Evolutionary conservation across 2,888 invertebrate species (phyloP), one percentile per base, ranked within the genome.

Genomic region (Baccha elongata): DNA sequence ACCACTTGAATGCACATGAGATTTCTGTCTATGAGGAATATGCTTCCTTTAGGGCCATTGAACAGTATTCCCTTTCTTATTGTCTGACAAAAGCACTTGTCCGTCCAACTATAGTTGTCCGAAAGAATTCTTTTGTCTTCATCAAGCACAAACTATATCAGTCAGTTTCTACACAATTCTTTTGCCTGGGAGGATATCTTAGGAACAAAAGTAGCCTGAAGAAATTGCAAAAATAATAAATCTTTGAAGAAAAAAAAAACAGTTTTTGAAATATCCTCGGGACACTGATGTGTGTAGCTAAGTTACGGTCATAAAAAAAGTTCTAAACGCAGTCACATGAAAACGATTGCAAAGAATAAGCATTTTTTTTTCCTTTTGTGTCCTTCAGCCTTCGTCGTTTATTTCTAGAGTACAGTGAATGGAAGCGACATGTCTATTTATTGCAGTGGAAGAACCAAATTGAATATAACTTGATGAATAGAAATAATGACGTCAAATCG

Each of bases 401-500:
- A 23, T 35, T 53, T 44, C 3, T 40, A 3, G 5, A 26, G 46
- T 42, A 8, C 21, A 42, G 32, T 74, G 58, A 74, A 62, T 68
- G 62, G 29, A 29, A 35, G 53, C 48, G 68, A 73, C 55, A 79
- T 68, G 17, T 55, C 67, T 68, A 73, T 79, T 73, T 73, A 68
- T 35, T 52, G 53, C 52, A 60, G 23, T 53, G 48, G 42, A 62
- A 48, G 53, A 5, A 62, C 29, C 40, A 79, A 79, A 78, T 73
- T 78, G 65, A 78, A 78, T 78, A 73, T 65, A 52, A 52, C 65
- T 60, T 23, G 32, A 53, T 78, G 53, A 64, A 79, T 67, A 68
- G 62, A 40, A 21, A 37, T 62, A 60, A 73, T 68, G 73, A 68
- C 78, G 73, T 79, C 78, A 71, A 58, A 58, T 58, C 17, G 50